Percentiles rank a stretch among this genome's conserved stretches.
Conservation (phyloP, 2,888 invertebrate species). For the Galeopsomyia nigrocyanea region DNA sequence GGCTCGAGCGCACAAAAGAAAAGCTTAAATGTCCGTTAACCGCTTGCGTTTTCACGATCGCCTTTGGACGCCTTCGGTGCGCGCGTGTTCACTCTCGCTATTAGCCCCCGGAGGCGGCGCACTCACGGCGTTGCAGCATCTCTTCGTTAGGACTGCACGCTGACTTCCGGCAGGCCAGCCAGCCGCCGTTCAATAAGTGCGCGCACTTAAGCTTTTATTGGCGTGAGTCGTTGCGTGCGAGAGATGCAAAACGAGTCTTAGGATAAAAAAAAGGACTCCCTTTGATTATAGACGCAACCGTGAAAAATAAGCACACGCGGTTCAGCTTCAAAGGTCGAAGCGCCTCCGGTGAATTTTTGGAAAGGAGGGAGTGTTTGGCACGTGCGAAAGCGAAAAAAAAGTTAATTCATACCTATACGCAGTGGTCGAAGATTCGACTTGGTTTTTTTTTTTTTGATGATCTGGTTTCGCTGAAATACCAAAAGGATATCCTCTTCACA, state of each 20-base stretch:
- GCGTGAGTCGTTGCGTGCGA: conserved; percentile 5
- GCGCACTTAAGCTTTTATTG: conserved; percentile 44
- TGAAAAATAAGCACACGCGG: neutral
- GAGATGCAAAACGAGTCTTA: no score
- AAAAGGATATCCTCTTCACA: neutral
- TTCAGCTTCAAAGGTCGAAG: no score
- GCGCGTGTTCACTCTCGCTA: conserved; percentile 1
- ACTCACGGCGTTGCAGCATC: neutral
- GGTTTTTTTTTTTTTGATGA: conserved; percentile 21
- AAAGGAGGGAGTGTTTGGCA: conserved; percentile 27
- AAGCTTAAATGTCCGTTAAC: neutral
- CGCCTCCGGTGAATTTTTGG: no score
- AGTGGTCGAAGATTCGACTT: conserved; percentile 13
- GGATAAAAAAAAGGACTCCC: neutral
- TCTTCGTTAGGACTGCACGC: conserved; percentile 29
- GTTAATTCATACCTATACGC: conserved; percentile 27
- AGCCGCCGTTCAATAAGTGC: conserved; percentile 31
- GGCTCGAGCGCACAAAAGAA: neutral
- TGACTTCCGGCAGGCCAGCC: conserved; percentile 33
- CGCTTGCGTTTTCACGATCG: no score
- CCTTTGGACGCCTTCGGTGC: neutral
- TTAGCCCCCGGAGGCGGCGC: neutral
- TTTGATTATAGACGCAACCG: conserved; percentile 5
- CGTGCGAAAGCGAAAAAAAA: conserved; percentile 15
- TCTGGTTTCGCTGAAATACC: neutral